Evolutionary conservation across 2,113 vertebrate species (phyloP), one percentile per base, ranked within the genome.

Genomic region (Bujurquina vittata): DNA sequence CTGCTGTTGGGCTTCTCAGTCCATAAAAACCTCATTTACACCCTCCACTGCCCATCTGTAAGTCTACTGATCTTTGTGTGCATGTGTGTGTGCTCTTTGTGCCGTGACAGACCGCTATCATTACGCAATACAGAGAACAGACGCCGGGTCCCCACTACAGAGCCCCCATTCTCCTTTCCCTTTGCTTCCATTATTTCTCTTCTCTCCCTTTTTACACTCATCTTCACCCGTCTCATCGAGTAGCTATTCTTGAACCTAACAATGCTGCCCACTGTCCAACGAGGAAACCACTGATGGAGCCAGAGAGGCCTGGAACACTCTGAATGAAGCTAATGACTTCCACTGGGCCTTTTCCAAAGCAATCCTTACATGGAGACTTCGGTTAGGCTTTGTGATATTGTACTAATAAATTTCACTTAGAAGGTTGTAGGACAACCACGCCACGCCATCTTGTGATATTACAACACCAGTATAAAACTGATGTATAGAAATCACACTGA

Each of bases 21-120:
- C 80, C 88, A 91, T 89, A 88, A 92, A 90, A 91, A 83, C 59
- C 91, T 90, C 57, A 90, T 91, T 92, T 91, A 82, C 84, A 87
- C 86, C 79, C 77, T 77, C 58, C n/a, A 59, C 76, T 87, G 84
- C 61, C 84, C 86, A 74, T 86, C 75, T 88, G 90, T 58, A 80
- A 40, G 54, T 80, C 75, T 59, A 57, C 81, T 77, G 74, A 82
- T 89, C 52, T 83, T 15, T 90, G 74, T 73, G 61, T 59, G 60
- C 63, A 40, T 43, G 72, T 29, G 60, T 79, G 73, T 54, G 29
- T 7, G 31, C 15, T 77, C 56, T 58, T 75, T 81, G 86, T 84
- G 90, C 88, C 81, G 81, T 89, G 87, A 91, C 89, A 75, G 87
- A 69, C 72, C 83, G 17, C 83, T 69, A 55, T 90, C 88, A 85